Evolutionary conservation across 2,888 invertebrate genomes (phyloP).

Genomic region (Rotaria macrura): DNA sequence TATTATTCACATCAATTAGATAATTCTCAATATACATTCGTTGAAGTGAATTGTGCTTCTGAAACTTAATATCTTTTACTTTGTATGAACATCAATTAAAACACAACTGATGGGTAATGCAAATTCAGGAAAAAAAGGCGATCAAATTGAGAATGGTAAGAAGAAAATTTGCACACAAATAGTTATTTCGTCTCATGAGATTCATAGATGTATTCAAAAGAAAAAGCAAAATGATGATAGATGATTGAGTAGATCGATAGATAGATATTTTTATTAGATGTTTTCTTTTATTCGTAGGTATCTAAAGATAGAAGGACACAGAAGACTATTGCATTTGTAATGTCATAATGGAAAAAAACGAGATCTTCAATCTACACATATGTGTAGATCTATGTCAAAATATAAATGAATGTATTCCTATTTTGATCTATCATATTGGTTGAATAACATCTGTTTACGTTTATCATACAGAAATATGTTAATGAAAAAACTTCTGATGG

Average conservation of each 20-base stretch:
- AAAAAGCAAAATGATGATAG: background rate
- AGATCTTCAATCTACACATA: no score
- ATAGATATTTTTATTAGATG: background rate
- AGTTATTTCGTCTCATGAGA: background rate
- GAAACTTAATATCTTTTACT: no score
- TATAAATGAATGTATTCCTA: no score
- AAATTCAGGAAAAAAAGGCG: background rate
- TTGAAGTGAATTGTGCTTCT: background rate
- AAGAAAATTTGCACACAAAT: background rate
- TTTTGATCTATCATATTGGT: no score
- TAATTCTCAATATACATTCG: background rate
- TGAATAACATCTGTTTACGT: no score
- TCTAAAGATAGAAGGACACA: background rate
- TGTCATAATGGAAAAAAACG: no score
- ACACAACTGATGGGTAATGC: background rate
- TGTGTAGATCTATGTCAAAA: no score
- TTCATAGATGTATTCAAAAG: background rate
- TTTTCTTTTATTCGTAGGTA: background rate
- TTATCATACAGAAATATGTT: no score
- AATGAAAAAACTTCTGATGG: no score
- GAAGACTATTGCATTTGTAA: conserved; percentile 52
- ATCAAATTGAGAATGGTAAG: background rate
- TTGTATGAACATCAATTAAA: background rate
- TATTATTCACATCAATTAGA: background rate
- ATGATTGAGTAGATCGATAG: background rate